phyloP scores from a whole-genome alignment of 1,140 invertebrate genomes.

The Megathymus violae region DNA sequence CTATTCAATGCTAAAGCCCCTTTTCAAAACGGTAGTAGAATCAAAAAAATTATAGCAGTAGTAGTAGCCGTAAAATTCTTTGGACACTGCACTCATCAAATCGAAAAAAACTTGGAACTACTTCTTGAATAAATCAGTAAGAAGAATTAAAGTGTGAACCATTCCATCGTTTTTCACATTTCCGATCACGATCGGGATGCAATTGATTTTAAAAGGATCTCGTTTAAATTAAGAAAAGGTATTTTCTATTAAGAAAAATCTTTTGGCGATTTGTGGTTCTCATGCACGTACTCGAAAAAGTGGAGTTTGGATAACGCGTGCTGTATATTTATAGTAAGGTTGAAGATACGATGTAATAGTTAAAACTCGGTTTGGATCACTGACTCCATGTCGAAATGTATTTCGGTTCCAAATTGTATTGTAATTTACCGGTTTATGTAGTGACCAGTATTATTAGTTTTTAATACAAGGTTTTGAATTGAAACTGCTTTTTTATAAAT shows the following conservation, averaged over 20 bases:
- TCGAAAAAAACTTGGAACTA: neutral
- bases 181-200: slow-evolving; percentile 5
- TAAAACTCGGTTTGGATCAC: too few relatives aligned
- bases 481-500: too few relatives aligned
- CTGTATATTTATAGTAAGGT: too few relatives aligned
- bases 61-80: too few relatives aligned
- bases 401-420: too few relatives aligned
- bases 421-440: too few relatives aligned
- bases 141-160: neutral
- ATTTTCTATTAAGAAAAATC: slow-evolving; percentile 29
- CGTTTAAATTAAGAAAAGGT: slow-evolving; percentile 26
- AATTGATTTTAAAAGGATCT: slow-evolving; percentile 21
- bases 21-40: too few relatives aligned
- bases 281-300: neutral
- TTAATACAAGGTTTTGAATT: too few relatives aligned
- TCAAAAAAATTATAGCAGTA: too few relatives aligned
- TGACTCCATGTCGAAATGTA: too few relatives aligned
- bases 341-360: neutral
- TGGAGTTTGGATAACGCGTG: neutral
- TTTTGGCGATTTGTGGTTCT: slow-evolving; percentile 14
- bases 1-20: too few relatives aligned
- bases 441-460: too few relatives aligned
- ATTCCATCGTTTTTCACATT: neutral
- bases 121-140: neutral
- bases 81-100: neutral